Evolutionary conservation across 2,797 vertebrate species (phyloP), one percentile per base, ranked within the genome.

Genomic region (Mycteria americana): DNA sequence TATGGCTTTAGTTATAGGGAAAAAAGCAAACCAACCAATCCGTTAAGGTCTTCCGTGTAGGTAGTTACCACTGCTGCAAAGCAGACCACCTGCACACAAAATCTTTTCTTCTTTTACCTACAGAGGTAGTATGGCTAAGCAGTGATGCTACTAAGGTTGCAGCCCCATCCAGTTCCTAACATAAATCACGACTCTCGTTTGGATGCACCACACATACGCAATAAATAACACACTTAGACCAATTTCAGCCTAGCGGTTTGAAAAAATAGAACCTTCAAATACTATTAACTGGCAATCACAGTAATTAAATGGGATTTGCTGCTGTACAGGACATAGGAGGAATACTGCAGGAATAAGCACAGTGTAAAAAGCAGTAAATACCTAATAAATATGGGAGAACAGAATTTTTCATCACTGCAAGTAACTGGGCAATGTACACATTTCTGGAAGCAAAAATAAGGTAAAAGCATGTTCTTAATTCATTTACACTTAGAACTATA

Each of bases 81-180:
- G 14, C 4, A 8, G 54, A 37, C 17, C 48, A 22, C 48, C 14
- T 0, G 1, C 8, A 67, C 11, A 9, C 6, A 24, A 16, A 9
- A 33, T 43, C 3, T 41, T 13, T 51, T 39, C 37, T 33, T 48
- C 18, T 56, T 45, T 11, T 11, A 46, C 33, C 18, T 35, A 24
- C 14, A n/a, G 17, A 48, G 27, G 4, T 54, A 41, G 3, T 22
- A 30, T 37, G 11, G 13, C 11, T 28, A 24, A 48, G 31, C 17
- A 4, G 8, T 33, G 18, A 48, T 1, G 6, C 23, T 33, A 43
- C 14, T 45, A 30, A 63, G 24, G 21, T 7, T 51, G 13, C 41
- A 25, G 3, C 48, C 35, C 22, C 0, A 1, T 17, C 45, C 18
- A 18, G n/a, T 23, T 62, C 67, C 28, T 50, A 43, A 50, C 6